phyloP scores from a whole-genome alignment of 1,140 invertebrate genomes.

The Archivesica marissinica region DNA sequence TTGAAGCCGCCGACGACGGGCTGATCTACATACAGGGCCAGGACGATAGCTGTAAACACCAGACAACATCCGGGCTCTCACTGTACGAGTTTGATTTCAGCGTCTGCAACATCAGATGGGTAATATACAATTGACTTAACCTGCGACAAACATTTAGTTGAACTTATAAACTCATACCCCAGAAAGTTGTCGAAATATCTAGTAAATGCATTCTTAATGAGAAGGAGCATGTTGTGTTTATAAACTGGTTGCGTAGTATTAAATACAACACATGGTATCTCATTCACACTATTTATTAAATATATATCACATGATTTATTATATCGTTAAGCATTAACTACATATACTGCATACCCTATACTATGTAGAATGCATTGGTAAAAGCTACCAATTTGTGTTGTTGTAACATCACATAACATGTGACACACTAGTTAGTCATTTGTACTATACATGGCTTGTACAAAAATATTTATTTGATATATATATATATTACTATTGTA shows the following conservation, averaged over 20 bases:
- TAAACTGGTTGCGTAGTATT: too few relatives aligned
- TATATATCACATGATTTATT: background rate
- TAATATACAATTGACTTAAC: background rate
- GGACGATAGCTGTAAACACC: slow-evolving; percentile 23
- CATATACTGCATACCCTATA: too few relatives aligned
- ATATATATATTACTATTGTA: too few relatives aligned
- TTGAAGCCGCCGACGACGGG: slow-evolving; percentile 15
- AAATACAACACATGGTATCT: background rate
- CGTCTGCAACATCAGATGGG: slow-evolving; percentile 63
- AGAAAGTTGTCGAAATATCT: background rate
- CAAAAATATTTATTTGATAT: too few relatives aligned
- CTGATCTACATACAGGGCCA: slow-evolving; percentile 44
- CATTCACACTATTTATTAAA: background rate
- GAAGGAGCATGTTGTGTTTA: background rate
- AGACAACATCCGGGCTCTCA: slow-evolving; percentile 12
- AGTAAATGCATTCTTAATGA: background rate
- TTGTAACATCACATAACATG: too few relatives aligned
- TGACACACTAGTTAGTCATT: too few relatives aligned
- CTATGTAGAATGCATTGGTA: too few relatives aligned
- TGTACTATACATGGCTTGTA: too few relatives aligned
- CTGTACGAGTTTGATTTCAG: slow-evolving; percentile 64
- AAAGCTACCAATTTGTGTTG: too few relatives aligned
- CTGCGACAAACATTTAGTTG: background rate
- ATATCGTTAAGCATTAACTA: too few relatives aligned
- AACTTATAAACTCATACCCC: too few relatives aligned